These are phyloP conservation scores for Arenicola marina DNA, from an alignment of 2,888 invertebrate species.

Conservation along the genomic window DNA sequence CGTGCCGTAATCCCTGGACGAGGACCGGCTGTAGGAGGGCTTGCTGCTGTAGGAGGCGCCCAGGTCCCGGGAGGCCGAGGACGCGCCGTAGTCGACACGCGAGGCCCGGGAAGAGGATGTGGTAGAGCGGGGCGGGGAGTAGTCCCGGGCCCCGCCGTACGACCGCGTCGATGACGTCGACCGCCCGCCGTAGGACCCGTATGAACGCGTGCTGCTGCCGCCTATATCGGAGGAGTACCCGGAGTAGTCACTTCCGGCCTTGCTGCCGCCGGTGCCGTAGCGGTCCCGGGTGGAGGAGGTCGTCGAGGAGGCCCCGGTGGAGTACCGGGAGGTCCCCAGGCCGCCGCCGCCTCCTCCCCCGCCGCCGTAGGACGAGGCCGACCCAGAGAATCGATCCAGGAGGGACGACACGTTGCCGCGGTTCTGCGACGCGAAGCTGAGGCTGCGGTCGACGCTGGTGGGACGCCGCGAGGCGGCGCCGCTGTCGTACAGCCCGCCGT, in stretches of 20 bases:
- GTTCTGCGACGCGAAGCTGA: conserved; percentile 10
- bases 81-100: not conserved
- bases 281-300: not conserved
- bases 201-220: conserved; percentile 5
- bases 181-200: not conserved
- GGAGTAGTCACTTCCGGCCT: not conserved
- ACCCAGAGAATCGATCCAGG: conserved; percentile 10
- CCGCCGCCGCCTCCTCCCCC: no score
- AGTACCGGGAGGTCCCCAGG: not conserved
- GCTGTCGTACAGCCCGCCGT: conserved; percentile 1
- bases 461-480: conserved; percentile 7
- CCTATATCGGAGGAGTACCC: conserved; percentile 18
- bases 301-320: conserved; percentile 1
- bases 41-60: not conserved
- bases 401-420: conserved; percentile 16
- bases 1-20: conserved; percentile 1
- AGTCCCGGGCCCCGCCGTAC: conserved; percentile 3
- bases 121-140: conserved; percentile 6
- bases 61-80: conserved; percentile 7
- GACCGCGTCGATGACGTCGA: not conserved
- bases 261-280: not conserved
- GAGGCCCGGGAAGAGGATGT: not conserved
- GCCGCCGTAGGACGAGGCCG: not conserved
- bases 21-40: not conserved
- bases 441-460: conserved; percentile 11